Conservation (phyloP, 2,888 invertebrate species). For the Drosophila merina region DNA sequence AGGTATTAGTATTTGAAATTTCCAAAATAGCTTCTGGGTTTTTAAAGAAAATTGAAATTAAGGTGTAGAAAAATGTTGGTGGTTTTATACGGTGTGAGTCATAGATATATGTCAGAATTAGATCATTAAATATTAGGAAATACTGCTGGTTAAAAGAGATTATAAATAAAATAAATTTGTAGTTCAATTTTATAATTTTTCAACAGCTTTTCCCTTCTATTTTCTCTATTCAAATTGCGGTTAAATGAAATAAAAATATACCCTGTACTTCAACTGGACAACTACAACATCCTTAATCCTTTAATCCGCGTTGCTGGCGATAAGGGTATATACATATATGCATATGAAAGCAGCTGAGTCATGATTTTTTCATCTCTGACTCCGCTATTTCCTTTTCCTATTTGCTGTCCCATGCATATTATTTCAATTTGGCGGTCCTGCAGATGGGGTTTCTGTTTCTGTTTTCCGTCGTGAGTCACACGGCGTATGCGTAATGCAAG, state of each 20-base stretch:
- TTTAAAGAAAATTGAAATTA: not conserved
- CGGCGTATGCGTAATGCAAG: slow-evolving; percentile 56
- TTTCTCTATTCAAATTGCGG: not conserved
- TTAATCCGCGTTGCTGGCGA: slow-evolving; percentile 13
- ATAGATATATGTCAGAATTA: not conserved
- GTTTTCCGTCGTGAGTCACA: slow-evolving; percentile 43
- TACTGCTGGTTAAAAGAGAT: too few relatives aligned
- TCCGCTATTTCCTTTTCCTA: slow-evolving; percentile 43
- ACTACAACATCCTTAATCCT: slow-evolving; percentile 9
- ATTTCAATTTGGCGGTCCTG: slow-evolving; percentile 78
- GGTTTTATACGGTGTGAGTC: not conserved
- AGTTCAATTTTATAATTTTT: too few relatives aligned
- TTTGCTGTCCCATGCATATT: slow-evolving; percentile 67
- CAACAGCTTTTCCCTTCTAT: not conserved
- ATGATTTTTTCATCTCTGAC: slow-evolving; percentile 36
- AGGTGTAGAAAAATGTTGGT: not conserved
- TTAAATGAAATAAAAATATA: not conserved
- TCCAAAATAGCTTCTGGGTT: not conserved
- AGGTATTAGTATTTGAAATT: not conserved
- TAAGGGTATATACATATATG: slow-evolving; percentile 18
- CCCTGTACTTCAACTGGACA: not conserved
- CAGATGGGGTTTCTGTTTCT: slow-evolving; percentile 63
- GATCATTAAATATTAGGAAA: not conserved
- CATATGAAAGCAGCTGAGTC: slow-evolving; percentile 16
- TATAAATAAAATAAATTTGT: too few relatives aligned